Conservation (phyloP, 2,888 invertebrate species). For the Lasioglossum villosulum region DNA sequence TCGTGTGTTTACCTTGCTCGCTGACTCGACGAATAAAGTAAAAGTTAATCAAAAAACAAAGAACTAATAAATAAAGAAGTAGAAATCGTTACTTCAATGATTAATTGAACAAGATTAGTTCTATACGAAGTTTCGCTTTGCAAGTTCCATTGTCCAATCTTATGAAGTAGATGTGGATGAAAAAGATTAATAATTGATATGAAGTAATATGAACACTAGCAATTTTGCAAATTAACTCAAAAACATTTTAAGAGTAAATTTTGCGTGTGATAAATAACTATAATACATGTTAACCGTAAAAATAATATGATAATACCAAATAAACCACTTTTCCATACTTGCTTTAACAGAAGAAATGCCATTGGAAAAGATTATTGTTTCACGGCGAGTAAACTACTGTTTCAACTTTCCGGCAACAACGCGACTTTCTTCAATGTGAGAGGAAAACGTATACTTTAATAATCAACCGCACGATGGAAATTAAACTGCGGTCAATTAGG, state of each 20-base stretch:
- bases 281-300: too few relatives aligned
- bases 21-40: background rate
- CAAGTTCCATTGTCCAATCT: background rate
- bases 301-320: too few relatives aligned
- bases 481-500: constrained; percentile 30
- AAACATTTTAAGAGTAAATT: too few relatives aligned
- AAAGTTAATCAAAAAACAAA: background rate
- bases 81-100: background rate
- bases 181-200: too few relatives aligned
- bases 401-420: background rate
- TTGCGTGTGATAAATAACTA: too few relatives aligned
- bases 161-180: background rate
- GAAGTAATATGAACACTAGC: too few relatives aligned
- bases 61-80: background rate
- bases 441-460: background rate
- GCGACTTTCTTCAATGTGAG: background rate
- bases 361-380: too few relatives aligned
- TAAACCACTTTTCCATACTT: too few relatives aligned
- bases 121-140: background rate
- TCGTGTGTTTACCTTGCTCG: background rate
- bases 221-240: too few relatives aligned
- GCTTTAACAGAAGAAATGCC: too few relatives aligned
- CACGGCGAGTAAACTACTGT: background rate
- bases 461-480: background rate
- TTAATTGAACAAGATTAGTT: constrained; percentile 1